Base-by-base conservation (phyloP, 2,797 vertebrate species). In the Spinus olivaceus region DNA sequence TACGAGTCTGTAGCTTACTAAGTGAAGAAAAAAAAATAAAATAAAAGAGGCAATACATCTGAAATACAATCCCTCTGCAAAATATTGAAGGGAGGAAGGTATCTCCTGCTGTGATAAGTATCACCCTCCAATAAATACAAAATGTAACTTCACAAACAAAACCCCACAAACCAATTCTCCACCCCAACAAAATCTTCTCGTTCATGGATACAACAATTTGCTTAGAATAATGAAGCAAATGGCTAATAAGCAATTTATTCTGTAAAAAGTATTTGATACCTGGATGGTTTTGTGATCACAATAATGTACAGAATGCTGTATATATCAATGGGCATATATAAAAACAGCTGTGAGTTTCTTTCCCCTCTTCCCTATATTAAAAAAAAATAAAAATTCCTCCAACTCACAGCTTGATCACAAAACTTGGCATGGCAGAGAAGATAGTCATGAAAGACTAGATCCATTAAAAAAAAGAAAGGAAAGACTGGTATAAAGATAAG, bases 141-240 rank as follows among this genome's bases (percentile, higher is more conserved):
- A 85, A 35, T 2, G 2, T 5, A 12, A 4, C 5, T 14, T 3
- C 2, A 3, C 8, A 44, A 42, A 63, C 2, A 76, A 82, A 44
- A 2, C 3, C 4, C 7, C 3, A 54, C 9, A 76, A 77, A 37
- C 3, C 8, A 66, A 9, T 15, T 4, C 3, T 3, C 4, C 28
- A 50, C 1, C 1, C 7, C 0, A 0, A 46, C 17, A 70, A 49
- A 4, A 0, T 39, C 4, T 60, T 39, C 4, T 60, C 79, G 9
- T 18, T 13, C 15, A 39, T 8, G 6, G 18, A 60, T 32, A 35
- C 11, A 51, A 54, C 7, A 18, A 37, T 61, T 53, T 88, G 3
- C 15, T 84, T 64, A 44, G 15, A 85, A 73, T 57, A 63, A 47
- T 13, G n/a, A 42, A 4, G 3, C 44, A 57, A 16, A 8, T 77